phyloP scores from a whole-genome alignment of 2,113 vertebrate genomes.

The Stigmatopora argus region DNA sequence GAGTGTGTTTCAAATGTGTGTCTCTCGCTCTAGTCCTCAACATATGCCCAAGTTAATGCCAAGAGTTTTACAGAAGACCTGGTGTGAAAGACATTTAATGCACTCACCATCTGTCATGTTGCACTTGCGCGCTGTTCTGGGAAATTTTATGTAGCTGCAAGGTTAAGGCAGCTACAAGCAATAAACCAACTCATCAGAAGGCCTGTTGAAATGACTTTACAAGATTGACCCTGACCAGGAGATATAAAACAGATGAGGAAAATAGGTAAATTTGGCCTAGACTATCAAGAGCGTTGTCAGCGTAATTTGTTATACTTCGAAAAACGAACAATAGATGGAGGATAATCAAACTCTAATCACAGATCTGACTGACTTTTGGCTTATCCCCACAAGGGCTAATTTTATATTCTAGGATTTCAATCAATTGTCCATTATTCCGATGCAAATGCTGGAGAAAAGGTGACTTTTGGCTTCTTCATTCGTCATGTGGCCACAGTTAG shows the following conservation, averaged over 20 bases:
- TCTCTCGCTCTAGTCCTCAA: background rate
- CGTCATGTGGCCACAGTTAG: too few relatives aligned
- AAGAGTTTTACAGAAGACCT: background rate
- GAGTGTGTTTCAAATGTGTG: background rate
- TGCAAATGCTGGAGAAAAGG: too few relatives aligned
- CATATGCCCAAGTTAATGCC: background rate
- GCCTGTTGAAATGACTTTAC: background rate
- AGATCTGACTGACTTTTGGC: too few relatives aligned
- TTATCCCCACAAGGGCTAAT: too few relatives aligned
- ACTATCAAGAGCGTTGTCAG: background rate
- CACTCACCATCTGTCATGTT: constrained; percentile 4
- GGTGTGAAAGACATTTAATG: background rate
- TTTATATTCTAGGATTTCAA: too few relatives aligned
- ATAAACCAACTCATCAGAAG: background rate
- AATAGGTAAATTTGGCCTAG: background rate
- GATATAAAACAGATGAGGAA: background rate
- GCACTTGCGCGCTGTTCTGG: background rate
- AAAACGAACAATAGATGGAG: too few relatives aligned
- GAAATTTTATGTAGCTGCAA: background rate
- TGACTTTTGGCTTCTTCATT: too few relatives aligned
- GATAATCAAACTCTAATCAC: too few relatives aligned
- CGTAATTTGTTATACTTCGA: too few relatives aligned
- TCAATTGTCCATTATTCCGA: too few relatives aligned
- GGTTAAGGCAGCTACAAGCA: background rate
- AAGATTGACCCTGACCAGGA: background rate